A percentile compares a stretch with the other conserved stretches of the same genome.
These are phyloP conservation scores for Ophioderma brevispina DNA, from an alignment of 35 echinoderm and acorn worm species.

Conservation along the genomic window DNA sequence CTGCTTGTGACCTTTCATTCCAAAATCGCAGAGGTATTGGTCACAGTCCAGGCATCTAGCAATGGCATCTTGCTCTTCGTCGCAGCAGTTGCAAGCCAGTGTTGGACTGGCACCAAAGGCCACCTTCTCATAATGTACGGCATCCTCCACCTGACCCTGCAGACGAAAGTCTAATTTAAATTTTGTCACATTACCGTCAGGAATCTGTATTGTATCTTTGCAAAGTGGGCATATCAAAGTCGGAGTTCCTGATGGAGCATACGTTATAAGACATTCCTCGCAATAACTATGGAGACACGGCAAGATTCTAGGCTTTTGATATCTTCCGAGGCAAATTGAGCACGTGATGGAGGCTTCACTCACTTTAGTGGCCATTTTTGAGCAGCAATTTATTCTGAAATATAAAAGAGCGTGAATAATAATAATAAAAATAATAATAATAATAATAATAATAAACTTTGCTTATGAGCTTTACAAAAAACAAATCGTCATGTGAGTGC, in stretches of 20 bases:
- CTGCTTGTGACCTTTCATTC: too few relatives aligned
- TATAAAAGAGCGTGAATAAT: too few relatives aligned
- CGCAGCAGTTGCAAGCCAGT: too few relatives aligned
- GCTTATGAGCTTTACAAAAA: too few relatives aligned
- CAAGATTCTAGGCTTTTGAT: neutral
- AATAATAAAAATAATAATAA: too few relatives aligned
- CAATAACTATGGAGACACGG: neutral
- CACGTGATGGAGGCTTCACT: neutral
- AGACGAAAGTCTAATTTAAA: neutral
- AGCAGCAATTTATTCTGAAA: too few relatives aligned
- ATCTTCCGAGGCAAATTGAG: neutral
- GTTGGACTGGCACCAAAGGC: too few relatives aligned
- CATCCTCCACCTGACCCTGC: neutral
- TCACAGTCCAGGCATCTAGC: too few relatives aligned
- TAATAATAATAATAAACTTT: too few relatives aligned
- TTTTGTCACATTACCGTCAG: neutral
- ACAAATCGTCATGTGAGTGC: too few relatives aligned
- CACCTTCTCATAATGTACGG: neutral
- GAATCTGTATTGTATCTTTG: neutral
- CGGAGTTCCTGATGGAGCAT: neutral
- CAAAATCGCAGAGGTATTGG: too few relatives aligned
- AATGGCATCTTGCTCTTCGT: too few relatives aligned
- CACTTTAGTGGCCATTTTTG: neutral
- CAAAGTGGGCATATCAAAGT: neutral
- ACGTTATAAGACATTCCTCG: neutral